Percentiles rank a stretch among this genome's conserved stretches.
These are phyloP conservation scores for Prosapia bicincta DNA, from an alignment of 2,888 invertebrate species.

Conservation along the genomic window DNA sequence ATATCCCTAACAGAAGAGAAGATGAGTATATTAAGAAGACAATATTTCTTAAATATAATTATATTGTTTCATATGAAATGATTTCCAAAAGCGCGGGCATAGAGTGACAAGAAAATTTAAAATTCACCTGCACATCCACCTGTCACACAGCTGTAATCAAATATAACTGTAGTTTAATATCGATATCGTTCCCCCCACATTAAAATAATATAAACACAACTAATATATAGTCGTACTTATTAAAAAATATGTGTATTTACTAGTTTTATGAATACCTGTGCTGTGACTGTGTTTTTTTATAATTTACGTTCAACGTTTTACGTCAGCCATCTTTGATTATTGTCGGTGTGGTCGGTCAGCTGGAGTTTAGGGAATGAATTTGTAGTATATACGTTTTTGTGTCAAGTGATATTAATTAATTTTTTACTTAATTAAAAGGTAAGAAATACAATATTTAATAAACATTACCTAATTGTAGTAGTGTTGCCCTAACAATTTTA, in stretches of 20 bases:
- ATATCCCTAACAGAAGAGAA: too few species aligned
- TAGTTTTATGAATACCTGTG: background rate
- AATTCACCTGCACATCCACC: conserved; percentile 8
- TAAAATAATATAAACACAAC: too few species aligned
- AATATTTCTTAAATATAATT: too few species aligned
- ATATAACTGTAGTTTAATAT: background rate
- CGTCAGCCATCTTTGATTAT: conserved; percentile 29
- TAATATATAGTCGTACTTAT: too few species aligned
- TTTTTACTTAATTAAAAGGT: conserved; percentile 16
- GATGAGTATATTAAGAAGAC: too few species aligned
- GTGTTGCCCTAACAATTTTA: too few species aligned
- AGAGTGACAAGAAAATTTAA: background rate
- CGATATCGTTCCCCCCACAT: too few species aligned
- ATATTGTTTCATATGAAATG: too few species aligned
- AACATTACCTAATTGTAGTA: too few species aligned
- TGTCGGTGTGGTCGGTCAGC: conserved; percentile 30
- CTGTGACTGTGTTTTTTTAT: conserved; percentile 16
- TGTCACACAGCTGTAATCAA: background rate
- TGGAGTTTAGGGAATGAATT: conserved; percentile 19
- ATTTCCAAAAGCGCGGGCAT: background rate
- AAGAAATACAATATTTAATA: background rate
- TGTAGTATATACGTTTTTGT: conserved; percentile 15
- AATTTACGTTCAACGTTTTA: conserved; percentile 16
- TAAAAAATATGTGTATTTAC: too few species aligned
- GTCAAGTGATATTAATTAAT: conserved; percentile 1